A percentile compares a stretch with the other conserved stretches of the same genome.
Conservation (phyloP, 2,113 vertebrate genomes). For the Thalassarche chlororhynchos region DNA sequence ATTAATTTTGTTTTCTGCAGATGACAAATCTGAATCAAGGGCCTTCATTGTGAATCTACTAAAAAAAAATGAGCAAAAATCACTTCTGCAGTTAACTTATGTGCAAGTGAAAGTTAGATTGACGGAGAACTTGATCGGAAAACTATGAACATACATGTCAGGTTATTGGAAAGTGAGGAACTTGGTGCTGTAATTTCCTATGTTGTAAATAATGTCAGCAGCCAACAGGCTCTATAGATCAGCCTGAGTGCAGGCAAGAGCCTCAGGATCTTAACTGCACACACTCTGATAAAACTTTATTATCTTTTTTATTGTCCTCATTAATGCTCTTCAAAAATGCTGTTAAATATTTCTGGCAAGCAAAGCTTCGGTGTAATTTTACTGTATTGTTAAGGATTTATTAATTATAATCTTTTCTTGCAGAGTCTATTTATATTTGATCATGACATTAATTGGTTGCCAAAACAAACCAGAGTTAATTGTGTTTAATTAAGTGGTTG, state of each 20-base stretch:
- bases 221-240: neutral
- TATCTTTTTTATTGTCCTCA: constrained; percentile 23
- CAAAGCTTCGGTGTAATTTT: constrained; percentile 42
- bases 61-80: neutral
- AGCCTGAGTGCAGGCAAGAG: neutral
- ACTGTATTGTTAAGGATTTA: constrained; percentile 67
- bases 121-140: neutral
- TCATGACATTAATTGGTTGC: constrained; percentile 73
- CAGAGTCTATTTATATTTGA: constrained; percentile 71
- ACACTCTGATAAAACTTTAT: constrained; percentile 44
- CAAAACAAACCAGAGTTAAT: constrained; percentile 76
- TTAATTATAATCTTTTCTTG: constrained; percentile 74
- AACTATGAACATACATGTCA: neutral
- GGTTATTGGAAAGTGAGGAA: neutral
- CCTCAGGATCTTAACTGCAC: neutral
- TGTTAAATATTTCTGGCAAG: constrained; percentile 63
- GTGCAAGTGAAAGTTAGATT: neutral
- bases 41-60: neutral
- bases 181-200: neutral
- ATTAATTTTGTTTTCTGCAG: neutral
- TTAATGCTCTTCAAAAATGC: constrained; percentile 56
- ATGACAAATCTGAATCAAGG: neutral
- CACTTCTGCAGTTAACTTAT: neutral
- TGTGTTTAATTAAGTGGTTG: constrained; percentile 75
- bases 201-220: neutral